These are phyloP conservation scores for Phalloptychus januarius DNA, from an alignment of 2,797 vertebrate genomes.

Conservation along the genomic window DNA sequence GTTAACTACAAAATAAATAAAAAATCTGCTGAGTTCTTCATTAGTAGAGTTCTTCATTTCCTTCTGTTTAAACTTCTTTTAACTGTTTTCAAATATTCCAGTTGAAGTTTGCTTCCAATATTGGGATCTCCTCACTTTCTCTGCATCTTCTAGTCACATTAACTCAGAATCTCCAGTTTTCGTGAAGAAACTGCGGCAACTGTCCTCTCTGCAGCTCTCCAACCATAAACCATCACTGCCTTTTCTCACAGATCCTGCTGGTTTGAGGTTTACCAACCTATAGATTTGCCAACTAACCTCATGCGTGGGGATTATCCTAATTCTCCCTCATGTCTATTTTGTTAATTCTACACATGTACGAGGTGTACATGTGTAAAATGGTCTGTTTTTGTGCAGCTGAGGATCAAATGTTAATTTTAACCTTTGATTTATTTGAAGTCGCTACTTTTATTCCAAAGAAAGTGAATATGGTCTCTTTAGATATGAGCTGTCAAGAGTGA, in stretches of 20 bases:
- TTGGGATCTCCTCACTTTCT: background rate
- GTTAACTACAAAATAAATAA: background rate
- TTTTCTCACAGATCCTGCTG: constrained; percentile 27
- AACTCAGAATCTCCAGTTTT: constrained; percentile 10
- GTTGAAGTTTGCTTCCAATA: constrained; percentile 8
- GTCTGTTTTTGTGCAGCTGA: constrained; percentile 15
- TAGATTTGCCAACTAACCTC: constrained; percentile 34
- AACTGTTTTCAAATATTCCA: background rate
- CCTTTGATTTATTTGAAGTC: background rate
- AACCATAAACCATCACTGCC: constrained; percentile 1
- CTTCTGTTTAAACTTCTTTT: background rate
- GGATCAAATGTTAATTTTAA: constrained; percentile 2
- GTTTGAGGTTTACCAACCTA: constrained; percentile 46
- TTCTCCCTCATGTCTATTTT: constrained; percentile 42
- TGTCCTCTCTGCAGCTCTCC: background rate
- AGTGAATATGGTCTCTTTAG: background rate
- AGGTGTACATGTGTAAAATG: constrained; percentile 18
- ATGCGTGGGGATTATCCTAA: constrained; percentile 47
- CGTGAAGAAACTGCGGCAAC: constrained; percentile 16
- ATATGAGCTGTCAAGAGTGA: background rate
- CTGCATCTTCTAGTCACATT: constrained; percentile 16
- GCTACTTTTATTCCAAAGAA: constrained; percentile 2
- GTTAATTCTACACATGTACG: too few relatives aligned
- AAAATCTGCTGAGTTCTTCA: constrained; percentile 32
- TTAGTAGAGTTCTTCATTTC: constrained; percentile 8